Evolutionary conservation across 1,140 invertebrate species (phyloP).

Genomic region (Lutraria rhynchaena): DNA sequence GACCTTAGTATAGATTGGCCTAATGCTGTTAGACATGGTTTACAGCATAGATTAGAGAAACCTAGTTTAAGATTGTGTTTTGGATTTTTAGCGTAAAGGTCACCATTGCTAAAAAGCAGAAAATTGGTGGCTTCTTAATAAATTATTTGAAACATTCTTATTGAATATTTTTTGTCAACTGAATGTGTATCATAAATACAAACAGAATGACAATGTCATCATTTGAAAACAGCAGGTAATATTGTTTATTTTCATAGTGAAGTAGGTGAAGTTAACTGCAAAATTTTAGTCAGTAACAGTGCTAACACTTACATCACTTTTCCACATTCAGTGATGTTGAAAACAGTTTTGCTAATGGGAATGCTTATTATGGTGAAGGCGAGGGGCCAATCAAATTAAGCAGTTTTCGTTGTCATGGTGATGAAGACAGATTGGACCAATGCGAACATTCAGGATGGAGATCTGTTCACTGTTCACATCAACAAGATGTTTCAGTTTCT

Average conservation of each 20-base stretch:
- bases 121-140: no score
- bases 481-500: neutral
- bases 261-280: neutral
- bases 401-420: constrained; percentile 10
- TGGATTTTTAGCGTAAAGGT: no score
- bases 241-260: neutral
- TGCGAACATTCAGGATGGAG: constrained; percentile 5
- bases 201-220: no score
- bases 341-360: neutral
- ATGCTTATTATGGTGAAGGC: neutral
- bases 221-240: neutral
- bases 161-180: no score
- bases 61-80: no score
- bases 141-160: no score
- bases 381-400: constrained; percentile 1
- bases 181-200: no score
- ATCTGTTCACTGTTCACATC: neutral
- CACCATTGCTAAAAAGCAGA: no score
- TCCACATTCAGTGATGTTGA: neutral
- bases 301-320: neutral
- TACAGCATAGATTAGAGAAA: no score
- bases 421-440: constrained; percentile 9
- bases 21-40: no score
- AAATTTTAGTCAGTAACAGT: neutral
- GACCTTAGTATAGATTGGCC: no score